Evolutionary conservation across 2,797 vertebrate genomes (phyloP).

Genomic region (Cynodonichthys magdalenae): DNA sequence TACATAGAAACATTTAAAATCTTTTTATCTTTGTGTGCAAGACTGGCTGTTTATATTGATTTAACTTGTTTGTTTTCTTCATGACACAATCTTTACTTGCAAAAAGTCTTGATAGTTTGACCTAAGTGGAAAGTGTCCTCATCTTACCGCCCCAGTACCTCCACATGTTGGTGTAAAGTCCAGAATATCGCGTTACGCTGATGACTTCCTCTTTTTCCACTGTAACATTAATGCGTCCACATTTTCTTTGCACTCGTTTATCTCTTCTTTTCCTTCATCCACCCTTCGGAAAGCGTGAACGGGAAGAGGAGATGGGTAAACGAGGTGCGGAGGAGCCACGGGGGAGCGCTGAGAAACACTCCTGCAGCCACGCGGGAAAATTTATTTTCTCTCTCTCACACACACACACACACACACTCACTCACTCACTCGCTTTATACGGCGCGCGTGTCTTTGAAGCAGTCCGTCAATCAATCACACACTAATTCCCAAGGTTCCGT

Average conservation of each 20-base stretch:
- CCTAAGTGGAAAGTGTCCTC: too few species aligned
- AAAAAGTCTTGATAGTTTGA: too few species aligned
- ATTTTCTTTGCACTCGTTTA: not conserved
- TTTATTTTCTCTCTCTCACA: slow-evolving; percentile 16
- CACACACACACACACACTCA: too few species aligned
- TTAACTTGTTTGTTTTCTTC: too few species aligned
- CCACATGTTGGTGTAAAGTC: too few species aligned
- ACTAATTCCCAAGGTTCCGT: slow-evolving; percentile 76
- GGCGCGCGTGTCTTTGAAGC: slow-evolving; percentile 58
- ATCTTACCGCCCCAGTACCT: too few species aligned
- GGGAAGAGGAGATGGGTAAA: slow-evolving; percentile 63
- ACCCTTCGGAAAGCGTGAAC: slow-evolving; percentile 58
- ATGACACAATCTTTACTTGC: too few species aligned
- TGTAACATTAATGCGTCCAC: not conserved
- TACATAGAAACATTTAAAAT: too few species aligned
- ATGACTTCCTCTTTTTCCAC: slow-evolving; percentile 15
- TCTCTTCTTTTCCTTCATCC: not conserved
- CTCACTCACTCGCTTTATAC: slow-evolving; percentile 10
- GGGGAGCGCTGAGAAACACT: slow-evolving; percentile 42
- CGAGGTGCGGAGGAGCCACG: slow-evolving; percentile 58
- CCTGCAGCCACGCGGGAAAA: slow-evolving; percentile 16
- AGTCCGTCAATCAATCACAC: slow-evolving; percentile 77
- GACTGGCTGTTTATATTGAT: too few species aligned
- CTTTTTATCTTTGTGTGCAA: too few species aligned
- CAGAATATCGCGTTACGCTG: slow-evolving; percentile 3